Evolutionary conservation across 2,113 vertebrate genomes (phyloP).

Genomic region (Nyctereutes procyonoides): DNA sequence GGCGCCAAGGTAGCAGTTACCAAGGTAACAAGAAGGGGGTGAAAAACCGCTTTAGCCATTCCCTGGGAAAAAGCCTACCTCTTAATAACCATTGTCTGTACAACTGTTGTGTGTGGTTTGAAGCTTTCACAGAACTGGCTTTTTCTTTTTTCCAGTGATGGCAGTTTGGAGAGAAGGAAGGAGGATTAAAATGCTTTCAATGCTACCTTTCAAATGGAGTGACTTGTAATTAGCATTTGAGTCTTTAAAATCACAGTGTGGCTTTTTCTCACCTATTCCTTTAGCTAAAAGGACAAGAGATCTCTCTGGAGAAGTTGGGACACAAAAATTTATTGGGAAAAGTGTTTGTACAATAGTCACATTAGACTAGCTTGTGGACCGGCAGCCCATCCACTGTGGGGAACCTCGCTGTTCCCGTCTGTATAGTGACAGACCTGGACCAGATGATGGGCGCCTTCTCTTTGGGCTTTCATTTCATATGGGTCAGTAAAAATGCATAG

Average conservation of each 20-base stretch:
- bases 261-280: conserved; percentile 5
- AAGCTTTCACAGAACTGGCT: conserved; percentile 73
- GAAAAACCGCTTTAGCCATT: conserved; percentile 81
- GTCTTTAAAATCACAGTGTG: not conserved
- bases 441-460: not conserved
- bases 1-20: conserved; percentile 98
- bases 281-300: not conserved
- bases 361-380: not conserved
- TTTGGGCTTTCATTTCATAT: not conserved
- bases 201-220: conserved; percentile 37
- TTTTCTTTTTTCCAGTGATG: not conserved
- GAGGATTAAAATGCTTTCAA: conserved; percentile 35
- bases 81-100: conserved; percentile 76
- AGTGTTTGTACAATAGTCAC: not conserved
- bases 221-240: conserved; percentile 57
- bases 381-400: not conserved
- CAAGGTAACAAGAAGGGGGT: conserved; percentile 91
- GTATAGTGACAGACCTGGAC: not conserved
- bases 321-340: not conserved
- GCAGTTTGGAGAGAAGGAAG: conserved; percentile 18
- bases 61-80: conserved; percentile 79
- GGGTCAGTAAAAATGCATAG: not conserved
- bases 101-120: conserved; percentile 71
- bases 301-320: not conserved
- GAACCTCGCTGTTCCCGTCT: not conserved